Evolutionary conservation across 2,888 invertebrate species (phyloP).

Genomic region (Mythimna impura): DNA sequence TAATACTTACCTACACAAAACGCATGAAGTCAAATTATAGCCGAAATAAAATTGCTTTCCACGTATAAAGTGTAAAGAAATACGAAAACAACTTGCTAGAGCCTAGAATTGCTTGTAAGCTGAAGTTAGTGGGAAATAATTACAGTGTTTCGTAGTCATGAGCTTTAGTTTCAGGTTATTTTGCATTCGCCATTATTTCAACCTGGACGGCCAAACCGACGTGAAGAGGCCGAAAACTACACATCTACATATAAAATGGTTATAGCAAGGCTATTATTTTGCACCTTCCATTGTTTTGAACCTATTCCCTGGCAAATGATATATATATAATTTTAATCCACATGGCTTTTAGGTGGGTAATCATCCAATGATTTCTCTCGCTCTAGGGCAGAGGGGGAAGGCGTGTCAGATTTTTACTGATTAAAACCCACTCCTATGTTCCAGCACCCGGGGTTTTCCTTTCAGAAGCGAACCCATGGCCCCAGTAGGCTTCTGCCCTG

Average conservation of each 20-base stretch:
- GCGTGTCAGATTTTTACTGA: too few relatives aligned
- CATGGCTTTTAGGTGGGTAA: too few relatives aligned
- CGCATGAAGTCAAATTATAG: background rate
- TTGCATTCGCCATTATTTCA: slow-evolving; percentile 64
- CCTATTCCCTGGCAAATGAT: background rate
- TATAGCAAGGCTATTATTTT: slow-evolving; percentile 7
- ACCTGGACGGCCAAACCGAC: slow-evolving; percentile 16
- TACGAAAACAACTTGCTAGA: slow-evolving; percentile 62
- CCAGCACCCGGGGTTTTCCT: too few relatives aligned
- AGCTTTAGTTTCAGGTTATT: slow-evolving; percentile 69
- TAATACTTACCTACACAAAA: background rate
- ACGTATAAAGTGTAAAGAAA: slow-evolving; percentile 60
- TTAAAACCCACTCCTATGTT: too few relatives aligned
- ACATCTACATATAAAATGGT: slow-evolving; percentile 14
- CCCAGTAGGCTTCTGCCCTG: too few relatives aligned
- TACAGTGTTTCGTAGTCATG: slow-evolving; percentile 68
- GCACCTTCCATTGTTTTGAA: slow-evolving; percentile 22
- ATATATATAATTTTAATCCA: too few relatives aligned
- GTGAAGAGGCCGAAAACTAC: slow-evolving; percentile 5
- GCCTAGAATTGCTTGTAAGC: slow-evolving; percentile 70
- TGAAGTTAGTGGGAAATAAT: slow-evolving; percentile 76
- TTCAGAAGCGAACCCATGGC: too few relatives aligned
- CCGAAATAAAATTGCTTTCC: slow-evolving; percentile 6
- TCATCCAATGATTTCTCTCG: too few relatives aligned
- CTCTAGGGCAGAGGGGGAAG: too few relatives aligned